Evolutionary conservation across 2,888 invertebrate genomes (phyloP).

Genomic region (Rhopalosiphum nymphaeae): DNA sequence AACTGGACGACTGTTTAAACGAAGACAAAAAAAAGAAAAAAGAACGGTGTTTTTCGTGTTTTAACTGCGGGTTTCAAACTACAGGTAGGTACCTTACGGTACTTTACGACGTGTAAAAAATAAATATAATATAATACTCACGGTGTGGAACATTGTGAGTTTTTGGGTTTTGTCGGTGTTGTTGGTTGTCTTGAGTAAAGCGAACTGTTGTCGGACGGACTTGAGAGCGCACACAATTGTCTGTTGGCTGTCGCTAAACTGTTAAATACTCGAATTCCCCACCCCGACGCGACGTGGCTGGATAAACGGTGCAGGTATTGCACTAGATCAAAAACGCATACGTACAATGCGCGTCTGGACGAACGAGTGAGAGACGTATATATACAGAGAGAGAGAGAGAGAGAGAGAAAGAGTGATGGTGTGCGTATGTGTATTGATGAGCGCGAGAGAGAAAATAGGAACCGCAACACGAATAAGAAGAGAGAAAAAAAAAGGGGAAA

Average conservation of each 20-base stretch:
- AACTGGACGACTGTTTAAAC: not conserved
- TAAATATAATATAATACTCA: constrained; percentile 17
- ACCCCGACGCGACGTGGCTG: not conserved
- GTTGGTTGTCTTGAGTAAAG: not conserved
- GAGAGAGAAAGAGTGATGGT: constrained; percentile 13
- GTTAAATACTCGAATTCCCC: constrained; percentile 60
- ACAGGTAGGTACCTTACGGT: not conserved
- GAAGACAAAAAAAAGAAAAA: not conserved
- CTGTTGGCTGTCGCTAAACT: constrained; percentile 10
- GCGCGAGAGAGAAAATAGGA: constrained; percentile 3
- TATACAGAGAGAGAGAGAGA: not conserved
- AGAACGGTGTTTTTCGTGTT: not conserved
- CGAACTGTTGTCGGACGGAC: constrained; percentile 44
- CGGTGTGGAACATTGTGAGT: constrained; percentile 39
- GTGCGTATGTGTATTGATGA: not conserved
- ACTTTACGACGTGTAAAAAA: not conserved
- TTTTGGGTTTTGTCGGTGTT: not conserved
- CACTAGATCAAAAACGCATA: constrained; percentile 29
- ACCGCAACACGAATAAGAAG: not conserved
- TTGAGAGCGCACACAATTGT: constrained; percentile 62
- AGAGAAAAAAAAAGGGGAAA: constrained; percentile 22
- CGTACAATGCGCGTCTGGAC: not conserved
- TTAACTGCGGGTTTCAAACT: not conserved
- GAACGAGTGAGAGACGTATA: not conserved
- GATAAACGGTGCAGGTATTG: not conserved